These are phyloP conservation scores for Pantherophis alleghaniensis DNA, from an alignment of 2,797 vertebrate species.

Conservation along the genomic window DNA sequence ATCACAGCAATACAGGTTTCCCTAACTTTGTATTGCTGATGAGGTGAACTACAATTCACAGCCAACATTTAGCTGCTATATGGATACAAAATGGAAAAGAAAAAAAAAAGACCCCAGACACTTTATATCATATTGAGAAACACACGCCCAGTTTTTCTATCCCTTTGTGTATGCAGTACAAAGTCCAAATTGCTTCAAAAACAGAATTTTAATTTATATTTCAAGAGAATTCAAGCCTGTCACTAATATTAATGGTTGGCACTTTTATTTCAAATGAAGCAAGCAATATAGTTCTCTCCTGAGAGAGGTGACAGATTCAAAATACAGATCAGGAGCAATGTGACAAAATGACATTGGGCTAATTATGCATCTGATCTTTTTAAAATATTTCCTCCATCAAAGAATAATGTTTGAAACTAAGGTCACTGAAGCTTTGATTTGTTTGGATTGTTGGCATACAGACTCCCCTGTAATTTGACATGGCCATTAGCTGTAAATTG, in stretches of 20 bases:
- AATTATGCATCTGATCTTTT: background rate
- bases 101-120: background rate
- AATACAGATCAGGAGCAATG: background rate
- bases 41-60: background rate
- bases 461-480: background rate
- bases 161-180: background rate
- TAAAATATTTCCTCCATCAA: background rate
- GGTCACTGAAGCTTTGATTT: background rate
- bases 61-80: background rate
- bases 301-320: background rate
- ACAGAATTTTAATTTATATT: background rate
- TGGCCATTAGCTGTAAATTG: background rate
- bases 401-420: background rate
- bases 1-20: background rate
- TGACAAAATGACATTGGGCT: background rate
- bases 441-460: background rate
- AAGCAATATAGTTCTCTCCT: background rate
- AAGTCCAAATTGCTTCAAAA: background rate
- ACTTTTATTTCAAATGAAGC: background rate
- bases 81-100: background rate
- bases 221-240: background rate
- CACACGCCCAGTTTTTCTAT: background rate
- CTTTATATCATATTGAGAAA: background rate
- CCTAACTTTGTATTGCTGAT: background rate
- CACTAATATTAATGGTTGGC: slow-evolving; percentile 9